phyloP scores from a whole-genome alignment of 2,888 invertebrate genomes.

The Cephus pygmeus region DNA sequence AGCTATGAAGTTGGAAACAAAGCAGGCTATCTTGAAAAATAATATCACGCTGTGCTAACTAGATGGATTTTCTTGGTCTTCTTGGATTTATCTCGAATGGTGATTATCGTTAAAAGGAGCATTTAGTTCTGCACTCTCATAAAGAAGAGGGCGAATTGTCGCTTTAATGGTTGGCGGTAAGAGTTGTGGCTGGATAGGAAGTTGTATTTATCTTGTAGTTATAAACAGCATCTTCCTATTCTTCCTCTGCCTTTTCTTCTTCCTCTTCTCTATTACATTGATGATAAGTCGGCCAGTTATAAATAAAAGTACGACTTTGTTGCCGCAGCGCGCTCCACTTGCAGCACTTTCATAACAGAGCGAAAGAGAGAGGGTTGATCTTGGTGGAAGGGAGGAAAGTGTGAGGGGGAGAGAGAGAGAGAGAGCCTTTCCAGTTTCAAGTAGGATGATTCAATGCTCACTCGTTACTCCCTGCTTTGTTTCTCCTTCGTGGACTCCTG shows the following conservation, averaged over 20 bases:
- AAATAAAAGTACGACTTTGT: conserved; percentile 55
- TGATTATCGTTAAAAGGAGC: neutral
- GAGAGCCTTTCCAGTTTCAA: conserved; percentile 24
- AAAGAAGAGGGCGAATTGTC: neutral
- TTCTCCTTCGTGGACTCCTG: neutral
- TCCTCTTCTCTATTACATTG: conserved; percentile 17
- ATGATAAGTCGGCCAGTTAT: conserved; percentile 51
- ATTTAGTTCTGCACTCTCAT: neutral
- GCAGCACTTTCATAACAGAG: conserved; percentile 56
- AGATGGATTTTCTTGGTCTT: neutral
- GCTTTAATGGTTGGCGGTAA: neutral
- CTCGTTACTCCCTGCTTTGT: neutral
- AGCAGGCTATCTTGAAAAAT: neutral
- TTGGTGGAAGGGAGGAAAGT: neutral
- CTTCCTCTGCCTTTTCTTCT: conserved; percentile 30
- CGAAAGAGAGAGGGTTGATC: conserved; percentile 26
- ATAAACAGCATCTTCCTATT: neutral
- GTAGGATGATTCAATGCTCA: conserved; percentile 8
- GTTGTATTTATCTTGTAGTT: neutral
- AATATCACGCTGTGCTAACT: neutral
- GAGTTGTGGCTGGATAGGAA: neutral
- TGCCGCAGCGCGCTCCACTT: conserved; percentile 51
- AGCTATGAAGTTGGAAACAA: neutral
- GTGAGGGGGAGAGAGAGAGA: conserved; percentile 4
- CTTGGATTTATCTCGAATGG: neutral